Base-by-base conservation (phyloP, 2,888 invertebrate genomes). In the Monoplex corrugatus region DNA sequence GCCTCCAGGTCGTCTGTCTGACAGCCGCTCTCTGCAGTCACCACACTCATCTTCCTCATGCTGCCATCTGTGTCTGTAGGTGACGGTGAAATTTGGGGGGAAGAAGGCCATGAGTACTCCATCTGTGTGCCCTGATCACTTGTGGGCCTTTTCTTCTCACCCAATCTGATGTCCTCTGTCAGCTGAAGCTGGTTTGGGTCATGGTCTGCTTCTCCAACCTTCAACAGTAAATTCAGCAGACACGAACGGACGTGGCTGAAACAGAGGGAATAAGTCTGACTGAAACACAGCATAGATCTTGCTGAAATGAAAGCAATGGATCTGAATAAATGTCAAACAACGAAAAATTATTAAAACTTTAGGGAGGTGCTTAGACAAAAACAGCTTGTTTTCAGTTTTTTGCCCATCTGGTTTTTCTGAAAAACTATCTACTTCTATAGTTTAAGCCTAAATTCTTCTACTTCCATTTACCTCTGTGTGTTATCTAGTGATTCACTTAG, bases 201-300 rank as follows among this genome's bases (percentile, higher is more conserved):
- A 2, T 16, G 10, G 16, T 40, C 57, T 35, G 57, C 63, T 2
- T 23, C n/a, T 10, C 32, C 35, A 40, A 38, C 38, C 23, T 28
- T 40, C 38, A 85, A 28, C 43, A 86, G 86, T 43, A 86, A 13
- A n/a, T 40, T 72, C 43, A 86, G 72, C 43, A 86, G 86, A 8
- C 72, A 43, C 1, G 86, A 86, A 6, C 86, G 86, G 2, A 85
- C 45, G n/a, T 63, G n/a, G n/a, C 86, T 86, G 72, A 19, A 86
- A 72, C 2, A 32, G 19, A 40, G 19, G 28, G 16, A 68, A 68
- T 19, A 68, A 83, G 13, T n/a, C n/a, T n/a, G n/a, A n/a, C n/a
- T n/a, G n/a, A n/a, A n/a, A n/a, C n/a, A n/a, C n/a, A n/a, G n/a
- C n/a, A n/a, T n/a, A n/a, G n/a, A n/a, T n/a, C n/a, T n/a, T n/a